phyloP scores from a whole-genome alignment of 2,888 invertebrate species.

The Caenorhabditis sulstoni region DNA sequence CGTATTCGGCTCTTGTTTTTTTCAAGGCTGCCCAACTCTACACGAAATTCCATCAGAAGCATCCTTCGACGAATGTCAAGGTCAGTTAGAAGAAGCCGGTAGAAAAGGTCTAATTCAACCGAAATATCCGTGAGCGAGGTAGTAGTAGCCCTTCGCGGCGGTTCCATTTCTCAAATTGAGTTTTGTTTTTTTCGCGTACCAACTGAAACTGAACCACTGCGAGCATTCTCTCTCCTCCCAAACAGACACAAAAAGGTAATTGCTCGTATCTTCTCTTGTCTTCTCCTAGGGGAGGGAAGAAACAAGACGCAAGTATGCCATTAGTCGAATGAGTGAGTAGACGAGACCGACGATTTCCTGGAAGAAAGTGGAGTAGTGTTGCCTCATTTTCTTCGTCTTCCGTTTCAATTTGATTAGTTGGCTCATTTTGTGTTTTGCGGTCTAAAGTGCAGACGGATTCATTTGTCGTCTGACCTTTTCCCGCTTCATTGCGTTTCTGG shows the following conservation, averaged over 20 bases:
- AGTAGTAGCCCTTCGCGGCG: background rate
- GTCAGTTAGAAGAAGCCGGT: slow-evolving; percentile 34
- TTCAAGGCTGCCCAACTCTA: slow-evolving; percentile 37
- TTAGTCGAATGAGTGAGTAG: slow-evolving; percentile 40
- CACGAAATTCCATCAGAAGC: slow-evolving; percentile 48
- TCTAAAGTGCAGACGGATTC: slow-evolving; percentile 28
- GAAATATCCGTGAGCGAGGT: slow-evolving; percentile 47
- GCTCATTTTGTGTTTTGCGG: slow-evolving; percentile 21
- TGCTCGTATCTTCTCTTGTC: slow-evolving; percentile 30
- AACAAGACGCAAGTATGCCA: slow-evolving; percentile 31
- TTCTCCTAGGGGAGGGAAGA: background rate
- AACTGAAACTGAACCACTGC: background rate
- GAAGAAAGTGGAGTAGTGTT: slow-evolving; percentile 25
- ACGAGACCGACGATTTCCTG: slow-evolving; percentile 27
- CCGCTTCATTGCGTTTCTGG: too few relatives aligned
- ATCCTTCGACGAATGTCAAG: slow-evolving; percentile 60
- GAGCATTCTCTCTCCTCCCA: background rate
- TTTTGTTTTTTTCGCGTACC: slow-evolving; percentile 24
- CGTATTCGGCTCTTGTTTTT: slow-evolving; percentile 2
- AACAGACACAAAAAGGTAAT: slow-evolving; percentile 26
- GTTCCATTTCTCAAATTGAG: slow-evolving; percentile 49
- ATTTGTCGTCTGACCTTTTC: slow-evolving; percentile 1
- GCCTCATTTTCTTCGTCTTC: slow-evolving; percentile 43
- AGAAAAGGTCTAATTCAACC: slow-evolving; percentile 4
- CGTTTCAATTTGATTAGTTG: slow-evolving; percentile 52